Conservation (phyloP, 2,888 invertebrate genomes). For the Latrodectus hesperus region DNA sequence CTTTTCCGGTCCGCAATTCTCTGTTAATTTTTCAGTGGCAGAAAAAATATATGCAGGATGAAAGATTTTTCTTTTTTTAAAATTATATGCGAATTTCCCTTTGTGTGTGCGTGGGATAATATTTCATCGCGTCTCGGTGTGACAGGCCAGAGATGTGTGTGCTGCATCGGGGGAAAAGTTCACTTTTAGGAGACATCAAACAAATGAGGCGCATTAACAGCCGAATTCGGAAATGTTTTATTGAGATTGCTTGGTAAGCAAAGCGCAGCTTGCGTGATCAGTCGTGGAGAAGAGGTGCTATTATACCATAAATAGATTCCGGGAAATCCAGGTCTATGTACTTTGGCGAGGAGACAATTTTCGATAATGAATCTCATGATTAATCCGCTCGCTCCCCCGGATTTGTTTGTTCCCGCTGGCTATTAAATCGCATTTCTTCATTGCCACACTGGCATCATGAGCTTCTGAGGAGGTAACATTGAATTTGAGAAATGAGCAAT, state of each 20-base stretch:
- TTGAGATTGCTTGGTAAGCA: conserved; percentile 48
- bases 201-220: conserved; percentile 21
- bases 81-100: neutral
- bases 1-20: conserved; percentile 6
- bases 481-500: too few species aligned
- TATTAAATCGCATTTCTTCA: too few species aligned
- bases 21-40: neutral
- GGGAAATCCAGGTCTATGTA: conserved; percentile 32
- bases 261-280: conserved; percentile 44
- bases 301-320: conserved; percentile 37
- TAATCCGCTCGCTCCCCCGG: too few species aligned
- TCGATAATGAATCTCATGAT: too few species aligned
- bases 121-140: conserved; percentile 3
- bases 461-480: too few species aligned
- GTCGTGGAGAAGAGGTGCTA: neutral
- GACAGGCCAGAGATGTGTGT: neutral
- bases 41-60: neutral
- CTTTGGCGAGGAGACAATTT: neutral
- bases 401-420: too few species aligned
- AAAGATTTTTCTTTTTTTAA: neutral
- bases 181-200: conserved; percentile 5
- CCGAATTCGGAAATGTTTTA: conserved; percentile 32
- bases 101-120: neutral
- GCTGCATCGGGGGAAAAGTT: neutral
- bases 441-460: too few species aligned